phyloP scores from a whole-genome alignment of 2,797 vertebrate species.

The Sarcophilus harrisii region DNA sequence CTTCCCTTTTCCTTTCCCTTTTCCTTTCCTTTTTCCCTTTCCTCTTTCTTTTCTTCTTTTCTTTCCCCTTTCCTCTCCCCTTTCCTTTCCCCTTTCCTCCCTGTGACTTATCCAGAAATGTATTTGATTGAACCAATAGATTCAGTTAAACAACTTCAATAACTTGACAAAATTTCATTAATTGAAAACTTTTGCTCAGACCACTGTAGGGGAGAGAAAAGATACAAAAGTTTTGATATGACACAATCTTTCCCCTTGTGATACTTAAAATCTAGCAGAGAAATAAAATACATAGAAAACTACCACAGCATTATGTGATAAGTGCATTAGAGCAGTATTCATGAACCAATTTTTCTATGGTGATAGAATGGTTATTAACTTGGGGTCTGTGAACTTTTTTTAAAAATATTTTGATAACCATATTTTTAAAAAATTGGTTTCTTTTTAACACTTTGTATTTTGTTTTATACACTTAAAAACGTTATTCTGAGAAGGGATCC shows the following conservation, averaged over 20 bases:
- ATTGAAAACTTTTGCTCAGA: not conserved
- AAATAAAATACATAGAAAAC: not conserved
- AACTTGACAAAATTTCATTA: not conserved
- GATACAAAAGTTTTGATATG: not conserved
- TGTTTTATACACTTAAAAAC: not conserved
- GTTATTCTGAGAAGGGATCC: not conserved
- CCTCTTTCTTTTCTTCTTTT: too few species aligned
- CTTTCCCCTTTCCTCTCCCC: too few species aligned
- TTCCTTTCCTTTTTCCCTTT: too few species aligned
- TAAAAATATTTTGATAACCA: not conserved
- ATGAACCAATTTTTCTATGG: not conserved
- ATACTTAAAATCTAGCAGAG: not conserved
- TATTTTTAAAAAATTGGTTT: not conserved
- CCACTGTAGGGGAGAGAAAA: not conserved
- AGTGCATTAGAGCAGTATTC: not conserved
- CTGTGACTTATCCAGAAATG: too few species aligned
- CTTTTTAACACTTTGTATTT: not conserved
- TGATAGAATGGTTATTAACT: not conserved
- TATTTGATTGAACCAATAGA: too few species aligned
- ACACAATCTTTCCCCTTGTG: not conserved
- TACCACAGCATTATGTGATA: not conserved
- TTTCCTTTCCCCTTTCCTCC: too few species aligned
- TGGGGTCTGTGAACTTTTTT: not conserved
- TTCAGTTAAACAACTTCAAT: not conserved
- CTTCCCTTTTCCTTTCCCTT: too few species aligned